Conservation (phyloP, 2,797 vertebrate genomes). For the Ispidina picta region DNA sequence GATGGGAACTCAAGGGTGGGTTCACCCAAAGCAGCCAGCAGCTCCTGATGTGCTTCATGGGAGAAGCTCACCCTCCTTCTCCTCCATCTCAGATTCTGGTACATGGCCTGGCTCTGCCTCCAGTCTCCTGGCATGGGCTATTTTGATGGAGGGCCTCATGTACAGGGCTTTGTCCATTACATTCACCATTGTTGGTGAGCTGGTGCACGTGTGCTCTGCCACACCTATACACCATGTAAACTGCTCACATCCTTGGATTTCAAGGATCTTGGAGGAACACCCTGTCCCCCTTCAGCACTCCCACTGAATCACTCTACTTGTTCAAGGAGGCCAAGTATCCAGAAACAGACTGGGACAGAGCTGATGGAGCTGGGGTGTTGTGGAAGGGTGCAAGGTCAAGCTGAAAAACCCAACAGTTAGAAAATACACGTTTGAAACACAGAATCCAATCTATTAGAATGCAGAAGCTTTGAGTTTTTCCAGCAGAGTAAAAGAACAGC, state of each 20-base stretch:
- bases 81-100: background rate
- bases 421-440: background rate
- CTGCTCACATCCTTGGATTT: background rate
- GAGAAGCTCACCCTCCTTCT: background rate
- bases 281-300: background rate
- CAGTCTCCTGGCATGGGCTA: background rate
- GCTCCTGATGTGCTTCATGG: background rate
- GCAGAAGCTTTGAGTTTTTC: background rate
- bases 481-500: background rate
- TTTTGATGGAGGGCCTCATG: accelerated
- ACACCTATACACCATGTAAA: background rate
- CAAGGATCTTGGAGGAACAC: background rate
- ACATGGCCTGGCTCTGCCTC: background rate
- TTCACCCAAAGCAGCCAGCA: background rate
- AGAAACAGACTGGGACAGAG: background rate
- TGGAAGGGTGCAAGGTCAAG: background rate
- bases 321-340: background rate
- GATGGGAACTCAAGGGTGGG: background rate
- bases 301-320: background rate
- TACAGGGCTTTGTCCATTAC: background rate
- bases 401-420: background rate
- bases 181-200: accelerated
- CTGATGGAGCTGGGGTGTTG: background rate
- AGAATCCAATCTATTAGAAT: background rate
- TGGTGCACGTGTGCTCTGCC: background rate